Evolutionary conservation across 1,140 invertebrate genomes (phyloP), one percentile per base, ranked within the genome.

Genomic region (Cotesia chilonis): DNA sequence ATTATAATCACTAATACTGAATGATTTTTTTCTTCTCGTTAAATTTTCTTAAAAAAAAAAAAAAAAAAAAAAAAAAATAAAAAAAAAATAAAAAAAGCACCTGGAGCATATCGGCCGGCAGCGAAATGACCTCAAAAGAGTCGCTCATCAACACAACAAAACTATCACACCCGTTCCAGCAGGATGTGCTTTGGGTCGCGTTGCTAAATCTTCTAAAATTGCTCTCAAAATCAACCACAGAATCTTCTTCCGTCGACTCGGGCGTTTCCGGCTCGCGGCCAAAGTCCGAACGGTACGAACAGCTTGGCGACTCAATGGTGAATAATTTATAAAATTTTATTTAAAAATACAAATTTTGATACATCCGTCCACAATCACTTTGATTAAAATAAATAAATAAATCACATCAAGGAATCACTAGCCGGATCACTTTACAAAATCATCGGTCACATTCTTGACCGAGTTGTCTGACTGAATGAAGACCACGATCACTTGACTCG

Each of bases 91-190:
- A 20, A 35, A 17, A 20, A 14, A 64, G 20, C 70, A 87, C 86
- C 86, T 87, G 86, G 78, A 87, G 78, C 84, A 87, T 87, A 57
- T 87, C 86, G 77, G 83, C 84, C 79, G 86, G 85, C 79, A 87
- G 78, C 74, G 86, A 87, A 75, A 87, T 87, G 55, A 87, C 85
- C 66, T 87, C 86, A 52, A 87, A 87, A 37, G 86, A 87, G 78
- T 87, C 83, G 77, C 85, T 87, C 86, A 87, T 87, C 82, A 87
- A 86, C 81, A 87, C 84, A 76, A 87, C 82, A 69, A 87, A 87
- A 71, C 84, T 86, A 57, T 83, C 83, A 76, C 78, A 78, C 74
- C 74, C 71, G 63, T 79, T 75, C 70, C 71, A 71, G 17, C 65
- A 76, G 51, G 41, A 47, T 47, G 41, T 47, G 10, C 35, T 55